Percentiles rank a stretch among this genome's conserved stretches.
These are phyloP conservation scores for Dromococcyx pavoninus DNA, from an alignment of 2,797 vertebrate species.

Conservation along the genomic window DNA sequence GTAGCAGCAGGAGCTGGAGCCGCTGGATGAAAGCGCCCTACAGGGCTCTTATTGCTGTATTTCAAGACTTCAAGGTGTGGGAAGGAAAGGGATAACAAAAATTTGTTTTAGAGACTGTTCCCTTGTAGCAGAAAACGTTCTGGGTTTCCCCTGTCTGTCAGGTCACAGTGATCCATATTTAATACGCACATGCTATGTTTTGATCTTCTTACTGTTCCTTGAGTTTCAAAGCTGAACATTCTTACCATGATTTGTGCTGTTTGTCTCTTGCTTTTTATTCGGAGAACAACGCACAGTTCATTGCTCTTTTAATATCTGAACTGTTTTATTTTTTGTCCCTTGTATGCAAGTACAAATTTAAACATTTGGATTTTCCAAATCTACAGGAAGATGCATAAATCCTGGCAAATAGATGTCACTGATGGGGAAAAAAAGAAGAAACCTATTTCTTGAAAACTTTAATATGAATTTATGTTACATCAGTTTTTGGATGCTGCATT, in stretches of 20 bases:
- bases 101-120: not conserved
- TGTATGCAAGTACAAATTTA: not conserved
- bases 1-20: not conserved
- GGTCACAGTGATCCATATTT: fast-evolving
- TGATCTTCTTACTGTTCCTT: not conserved
- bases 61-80: not conserved
- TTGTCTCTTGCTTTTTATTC: not conserved
- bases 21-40: fast-evolving
- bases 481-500: not conserved
- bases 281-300: not conserved
- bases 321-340: not conserved
- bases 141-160: not conserved
- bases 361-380: not conserved
- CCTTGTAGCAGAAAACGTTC: not conserved
- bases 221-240: not conserved
- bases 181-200: not conserved
- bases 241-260: not conserved
- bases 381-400: not conserved
- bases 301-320: not conserved
- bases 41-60: fast-evolving
- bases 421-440: not conserved
- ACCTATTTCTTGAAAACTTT: not conserved
- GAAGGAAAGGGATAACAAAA: not conserved
- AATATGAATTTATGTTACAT: slow-evolving; percentile 47
- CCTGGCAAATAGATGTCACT: not conserved